Base-by-base conservation (phyloP, 2,888 invertebrate species). In the Peribatodes rhomboidaria region DNA sequence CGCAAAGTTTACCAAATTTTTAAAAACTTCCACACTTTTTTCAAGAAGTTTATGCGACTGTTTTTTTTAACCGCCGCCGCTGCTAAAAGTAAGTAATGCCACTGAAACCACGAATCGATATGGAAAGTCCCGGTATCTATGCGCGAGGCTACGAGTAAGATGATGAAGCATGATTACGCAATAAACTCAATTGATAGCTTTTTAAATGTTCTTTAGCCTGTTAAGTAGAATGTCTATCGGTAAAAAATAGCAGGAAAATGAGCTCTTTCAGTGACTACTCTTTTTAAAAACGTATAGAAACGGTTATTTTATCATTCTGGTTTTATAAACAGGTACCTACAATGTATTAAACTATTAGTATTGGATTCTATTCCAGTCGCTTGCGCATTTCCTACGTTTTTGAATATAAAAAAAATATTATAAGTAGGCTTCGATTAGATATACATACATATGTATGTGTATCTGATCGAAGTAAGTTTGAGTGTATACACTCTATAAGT, bases 131-230 rank as follows among this genome's bases (percentile, higher is more conserved):
- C 61, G 11, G 41, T 61, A 60, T 52, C 37, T 56, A 14, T 46
- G 20, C 41, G 47, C 47, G 47, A 31, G 50, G 20, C 41, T 14
- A 6, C 16, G 37, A 53, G 54, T 54, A 54, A 39, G 35, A 46
- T 62, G 65, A 49, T 49, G 62, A 52, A 57, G 57, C 61, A 53
- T 58, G 61, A 58, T 68, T 60, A 55, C 55, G 61, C 65, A 65
- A 67, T 44, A 65, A 60, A 61, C n/a, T 50, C 55, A 46, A 60
- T 54, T 52, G 63, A 69, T 69, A 61, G 56, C 31, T 56, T 52
- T 63, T 63, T 64, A 44, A 73, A 71, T 65, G 47, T 67, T 69
- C 61, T 65, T 53, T 56, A 62, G 39, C n/a, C 22, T 31, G 64
- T 14, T 44, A 31, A 59, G 35, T 49, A 22, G 10, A 41, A 9